phyloP scores from a whole-genome alignment of 2,797 vertebrate genomes.

The Muraenolepis orangiensis region DNA sequence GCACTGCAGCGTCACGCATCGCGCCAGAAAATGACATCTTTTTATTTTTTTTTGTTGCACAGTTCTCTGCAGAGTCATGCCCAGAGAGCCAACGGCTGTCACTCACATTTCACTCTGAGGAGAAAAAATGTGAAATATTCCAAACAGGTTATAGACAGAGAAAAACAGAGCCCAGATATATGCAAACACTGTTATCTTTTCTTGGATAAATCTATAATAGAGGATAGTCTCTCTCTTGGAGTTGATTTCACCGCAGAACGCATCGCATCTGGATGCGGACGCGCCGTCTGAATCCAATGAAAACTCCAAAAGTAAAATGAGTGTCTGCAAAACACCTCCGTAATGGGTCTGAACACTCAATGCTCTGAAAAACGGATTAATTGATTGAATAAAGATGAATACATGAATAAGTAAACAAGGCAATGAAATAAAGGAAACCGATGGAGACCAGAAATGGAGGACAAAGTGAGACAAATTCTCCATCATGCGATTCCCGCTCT shows the following conservation, averaged over 20 bases:
- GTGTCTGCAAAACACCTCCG: conserved; percentile 13
- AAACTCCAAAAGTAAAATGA: conserved; percentile 6
- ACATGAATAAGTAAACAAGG: neutral
- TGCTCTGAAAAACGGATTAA: neutral
- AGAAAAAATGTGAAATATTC: no score
- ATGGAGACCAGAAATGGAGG: neutral
- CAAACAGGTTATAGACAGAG: conserved; percentile 20
- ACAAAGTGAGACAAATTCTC: neutral
- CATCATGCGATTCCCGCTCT: neutral
- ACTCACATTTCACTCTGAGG: conserved; percentile 58
- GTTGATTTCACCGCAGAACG: conserved; percentile 9
- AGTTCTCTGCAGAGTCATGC: conserved; percentile 57
- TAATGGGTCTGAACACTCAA: neutral
- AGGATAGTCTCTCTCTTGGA: conserved; percentile 18
- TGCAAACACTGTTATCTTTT: conserved; percentile 21
- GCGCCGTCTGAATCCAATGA: neutral
- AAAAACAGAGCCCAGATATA: conserved; percentile 36
- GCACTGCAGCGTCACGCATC: conserved; percentile 48
- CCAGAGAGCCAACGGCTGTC: conserved; percentile 42
- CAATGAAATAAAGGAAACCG: neutral
- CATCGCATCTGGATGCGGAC: conserved; percentile 15
- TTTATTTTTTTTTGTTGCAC: conserved; percentile 14
- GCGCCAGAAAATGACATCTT: neutral
- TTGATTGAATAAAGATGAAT: neutral
- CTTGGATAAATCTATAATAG: conserved; percentile 20